Percentiles rank a stretch among this genome's conserved stretches.
phyloP scores from a whole-genome alignment of 2,888 invertebrate species.

The Meloe dianella region DNA sequence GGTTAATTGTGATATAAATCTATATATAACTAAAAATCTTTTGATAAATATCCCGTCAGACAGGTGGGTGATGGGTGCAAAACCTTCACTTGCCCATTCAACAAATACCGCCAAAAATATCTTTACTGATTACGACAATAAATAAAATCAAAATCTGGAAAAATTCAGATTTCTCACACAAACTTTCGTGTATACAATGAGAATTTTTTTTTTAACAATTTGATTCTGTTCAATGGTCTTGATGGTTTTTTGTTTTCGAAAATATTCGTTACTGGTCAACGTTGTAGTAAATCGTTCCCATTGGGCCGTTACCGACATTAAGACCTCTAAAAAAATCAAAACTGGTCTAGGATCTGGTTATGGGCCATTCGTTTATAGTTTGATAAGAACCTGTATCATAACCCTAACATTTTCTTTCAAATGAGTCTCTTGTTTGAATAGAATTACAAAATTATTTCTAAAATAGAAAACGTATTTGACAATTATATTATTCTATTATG shows the following conservation, averaged over 20 bases:
- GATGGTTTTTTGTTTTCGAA: not conserved
- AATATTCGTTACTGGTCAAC: slow-evolving; percentile 3
- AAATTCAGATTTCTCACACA: not conserved
- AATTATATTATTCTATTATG: not conserved
- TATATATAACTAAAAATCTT: not conserved
- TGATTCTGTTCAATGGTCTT: not conserved
- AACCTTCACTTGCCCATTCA: not conserved
- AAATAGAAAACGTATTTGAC: not conserved
- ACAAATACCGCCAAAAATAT: not conserved
- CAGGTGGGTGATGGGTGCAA: slow-evolving; percentile 1
- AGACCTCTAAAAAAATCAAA: not conserved
- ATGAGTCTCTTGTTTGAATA: not conserved
- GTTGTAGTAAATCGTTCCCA: not conserved
- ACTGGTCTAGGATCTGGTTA: slow-evolving; percentile 7
- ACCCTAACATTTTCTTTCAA: not conserved
- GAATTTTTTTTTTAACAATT: not conserved
- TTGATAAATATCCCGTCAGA: not conserved
- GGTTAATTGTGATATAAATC: not conserved
- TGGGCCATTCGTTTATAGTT: not conserved
- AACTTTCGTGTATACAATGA: not conserved
- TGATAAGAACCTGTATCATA: not conserved
- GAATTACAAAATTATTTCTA: too few species aligned
- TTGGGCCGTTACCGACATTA: not conserved
- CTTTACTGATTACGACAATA: not conserved
- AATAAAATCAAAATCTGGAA: not conserved